Base-by-base conservation (phyloP, 2,113 vertebrate species). In the Scalopus aquaticus region DNA sequence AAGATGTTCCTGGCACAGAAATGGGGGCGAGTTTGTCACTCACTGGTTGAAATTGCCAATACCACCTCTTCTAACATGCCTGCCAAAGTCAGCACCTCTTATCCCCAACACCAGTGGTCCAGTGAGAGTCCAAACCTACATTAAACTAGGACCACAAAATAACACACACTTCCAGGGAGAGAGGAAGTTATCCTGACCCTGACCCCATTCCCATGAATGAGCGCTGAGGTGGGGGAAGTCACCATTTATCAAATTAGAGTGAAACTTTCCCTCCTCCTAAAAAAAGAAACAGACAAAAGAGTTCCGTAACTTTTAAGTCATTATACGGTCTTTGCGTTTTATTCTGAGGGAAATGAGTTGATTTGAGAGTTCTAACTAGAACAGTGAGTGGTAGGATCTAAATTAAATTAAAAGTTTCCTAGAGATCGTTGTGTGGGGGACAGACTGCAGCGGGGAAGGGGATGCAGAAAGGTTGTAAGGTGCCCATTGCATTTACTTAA, bases 401-500 rank as follows among this genome's bases (percentile, higher is more conserved):
- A 91, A 35, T 58, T 91, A 30, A 15, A 73, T 65, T 87, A 30
- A 11, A 79, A 77, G 44, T 24, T 22, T 42, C 6, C 3, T 28
- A 8, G 37, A 28, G n/a, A 5, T 19, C 44, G 24, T 12, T 76
- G 4, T 19, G 10, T 54, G 5, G 20, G 42, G 17, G 20, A 46
- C 1, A 9, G 3, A 37, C 1, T 51, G 26, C 10, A 62, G 13
- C 1, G 3, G 46, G 28, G 22, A 44, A 2, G 20, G 3, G n/a
- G 20, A 9, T 49, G 0, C 17, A n/a, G 15, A 1, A 19, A 83
- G 39, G 10, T 1, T 20, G 46, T 12, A 2, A 24, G 58, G 17
- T 35, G 20, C 12, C 6, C 39, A 24, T 10, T 78, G 17, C 28
- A 24, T 4, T 37, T 32, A 62, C 17, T 10, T 44, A 73, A 26